Percentiles rank a stretch among this genome's conserved stretches.
Conservation (phyloP, 2,113 vertebrate genomes). For the Nettapus auritus region DNA sequence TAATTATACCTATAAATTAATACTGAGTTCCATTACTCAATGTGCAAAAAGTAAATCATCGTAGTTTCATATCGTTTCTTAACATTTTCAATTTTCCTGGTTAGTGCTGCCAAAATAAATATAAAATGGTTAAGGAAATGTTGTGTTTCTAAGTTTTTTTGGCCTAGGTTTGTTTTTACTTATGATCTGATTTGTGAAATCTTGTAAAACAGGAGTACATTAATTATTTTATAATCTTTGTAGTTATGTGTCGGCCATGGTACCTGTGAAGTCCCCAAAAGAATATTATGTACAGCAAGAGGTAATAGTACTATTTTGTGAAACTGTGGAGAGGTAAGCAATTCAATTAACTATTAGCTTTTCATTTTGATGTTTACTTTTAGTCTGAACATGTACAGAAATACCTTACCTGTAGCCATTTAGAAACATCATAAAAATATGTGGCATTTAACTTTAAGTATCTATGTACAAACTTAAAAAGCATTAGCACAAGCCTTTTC, state of each 20-base stretch:
- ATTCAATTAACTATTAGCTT: neutral
- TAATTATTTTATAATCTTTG: neutral
- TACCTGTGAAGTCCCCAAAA: conserved; percentile 96
- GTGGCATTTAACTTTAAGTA: neutral
- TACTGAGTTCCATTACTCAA: neutral
- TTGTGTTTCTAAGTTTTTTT: neutral
- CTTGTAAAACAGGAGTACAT: accelerated
- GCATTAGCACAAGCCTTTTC: neutral
- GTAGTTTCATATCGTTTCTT: neutral
- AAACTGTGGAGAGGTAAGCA: conserved; percentile 94
- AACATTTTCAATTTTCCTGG: neutral
- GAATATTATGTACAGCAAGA: conserved; percentile 99
- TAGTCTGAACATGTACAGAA: neutral
- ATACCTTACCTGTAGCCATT: neutral
- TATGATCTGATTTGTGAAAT: neutral
- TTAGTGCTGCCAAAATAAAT: neutral
- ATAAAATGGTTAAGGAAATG: neutral
- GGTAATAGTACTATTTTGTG: conserved; percentile 97
- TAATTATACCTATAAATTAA: neutral
- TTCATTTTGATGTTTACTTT: neutral
- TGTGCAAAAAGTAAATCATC: neutral
- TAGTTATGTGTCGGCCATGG: conserved; percentile 98
- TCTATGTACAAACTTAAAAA: neutral
- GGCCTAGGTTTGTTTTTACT: neutral
- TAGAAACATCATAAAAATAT: neutral